phyloP scores from a whole-genome alignment of 2,797 vertebrate species.

The Micrastur ruficollis region DNA sequence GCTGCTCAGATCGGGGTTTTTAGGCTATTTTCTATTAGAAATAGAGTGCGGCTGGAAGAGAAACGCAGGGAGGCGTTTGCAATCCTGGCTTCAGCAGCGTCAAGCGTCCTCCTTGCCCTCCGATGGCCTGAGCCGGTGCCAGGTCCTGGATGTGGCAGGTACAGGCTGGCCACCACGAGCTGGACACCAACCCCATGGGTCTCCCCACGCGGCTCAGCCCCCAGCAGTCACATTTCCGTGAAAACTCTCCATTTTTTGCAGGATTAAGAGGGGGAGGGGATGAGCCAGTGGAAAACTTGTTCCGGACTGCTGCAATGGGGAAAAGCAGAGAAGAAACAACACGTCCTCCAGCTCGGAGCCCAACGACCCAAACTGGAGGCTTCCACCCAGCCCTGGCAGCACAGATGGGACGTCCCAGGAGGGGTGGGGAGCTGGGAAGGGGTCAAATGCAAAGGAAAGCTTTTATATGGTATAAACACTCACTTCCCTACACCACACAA shows the following conservation, averaged over 20 bases:
- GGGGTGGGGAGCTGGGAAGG: neutral
- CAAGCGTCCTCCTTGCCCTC: neutral
- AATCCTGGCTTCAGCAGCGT: neutral
- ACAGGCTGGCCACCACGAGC: accelerated
- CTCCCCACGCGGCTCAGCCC: accelerated
- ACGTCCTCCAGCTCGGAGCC: neutral
- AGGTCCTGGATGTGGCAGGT: neutral
- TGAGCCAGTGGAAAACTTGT: conserved; percentile 52
- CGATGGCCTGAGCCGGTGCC: accelerated
- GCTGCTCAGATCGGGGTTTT: neutral
- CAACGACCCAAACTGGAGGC: neutral
- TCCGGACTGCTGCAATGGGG: neutral
- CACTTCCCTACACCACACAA: neutral
- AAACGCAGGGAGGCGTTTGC: neutral
- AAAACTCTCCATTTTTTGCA: neutral
- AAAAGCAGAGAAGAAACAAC: neutral
- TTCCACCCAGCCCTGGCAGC: neutral
- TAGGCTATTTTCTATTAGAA: neutral
- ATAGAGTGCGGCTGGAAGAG: neutral
- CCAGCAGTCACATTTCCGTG: neutral
- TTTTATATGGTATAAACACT: neutral
- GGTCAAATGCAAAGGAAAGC: neutral
- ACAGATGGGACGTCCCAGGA: accelerated
- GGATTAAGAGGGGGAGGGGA: conserved; percentile 53
- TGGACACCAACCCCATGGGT: accelerated